Evolutionary conservation across 2,888 invertebrate species (phyloP).

Genomic region (Calliscelio sp.): DNA sequence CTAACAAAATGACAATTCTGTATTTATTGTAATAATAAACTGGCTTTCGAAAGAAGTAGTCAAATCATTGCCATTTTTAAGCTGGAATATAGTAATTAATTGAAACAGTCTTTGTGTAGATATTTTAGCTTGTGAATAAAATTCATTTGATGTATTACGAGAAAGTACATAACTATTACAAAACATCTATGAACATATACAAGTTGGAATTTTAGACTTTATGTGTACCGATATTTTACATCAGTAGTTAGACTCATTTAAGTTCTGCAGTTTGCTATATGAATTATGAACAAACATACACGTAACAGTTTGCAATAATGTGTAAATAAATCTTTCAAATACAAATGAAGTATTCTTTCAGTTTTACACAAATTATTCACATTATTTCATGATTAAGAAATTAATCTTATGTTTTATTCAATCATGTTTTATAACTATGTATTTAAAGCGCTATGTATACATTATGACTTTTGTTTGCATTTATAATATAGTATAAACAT

Average conservation of each 20-base stretch:
- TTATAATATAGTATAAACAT: neutral
- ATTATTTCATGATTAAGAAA: neutral
- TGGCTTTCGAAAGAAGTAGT: too few relatives aligned
- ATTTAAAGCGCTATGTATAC: neutral
- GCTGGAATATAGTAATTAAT: slow-evolving; percentile 12
- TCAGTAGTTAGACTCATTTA: slow-evolving; percentile 41
- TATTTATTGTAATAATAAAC: neutral
- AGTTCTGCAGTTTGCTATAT: slow-evolving; percentile 39
- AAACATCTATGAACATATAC: slow-evolving; percentile 43
- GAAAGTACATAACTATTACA: slow-evolving; percentile 28
- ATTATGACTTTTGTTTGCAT: neutral
- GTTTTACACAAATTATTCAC: too few relatives aligned
- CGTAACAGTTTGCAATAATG: slow-evolving; percentile 13
- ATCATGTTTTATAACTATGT: too few relatives aligned
- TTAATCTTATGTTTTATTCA: too few relatives aligned
- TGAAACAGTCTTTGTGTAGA: slow-evolving; percentile 15
- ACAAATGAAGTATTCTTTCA: too few relatives aligned
- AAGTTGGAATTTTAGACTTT: slow-evolving; percentile 36
- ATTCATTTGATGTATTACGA: slow-evolving; percentile 35
- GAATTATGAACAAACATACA: slow-evolving; percentile 32
- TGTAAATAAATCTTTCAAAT: slow-evolving; percentile 16
- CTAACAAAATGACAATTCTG: too few relatives aligned
- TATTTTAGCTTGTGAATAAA: slow-evolving; percentile 24
- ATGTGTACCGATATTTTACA: slow-evolving; percentile 46
- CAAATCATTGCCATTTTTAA: too few relatives aligned